A percentile compares a stretch with the other conserved stretches of the same genome.
Evolutionary conservation across 2,797 vertebrate genomes (phyloP).

Genomic region (Limosa lapponica): DNA sequence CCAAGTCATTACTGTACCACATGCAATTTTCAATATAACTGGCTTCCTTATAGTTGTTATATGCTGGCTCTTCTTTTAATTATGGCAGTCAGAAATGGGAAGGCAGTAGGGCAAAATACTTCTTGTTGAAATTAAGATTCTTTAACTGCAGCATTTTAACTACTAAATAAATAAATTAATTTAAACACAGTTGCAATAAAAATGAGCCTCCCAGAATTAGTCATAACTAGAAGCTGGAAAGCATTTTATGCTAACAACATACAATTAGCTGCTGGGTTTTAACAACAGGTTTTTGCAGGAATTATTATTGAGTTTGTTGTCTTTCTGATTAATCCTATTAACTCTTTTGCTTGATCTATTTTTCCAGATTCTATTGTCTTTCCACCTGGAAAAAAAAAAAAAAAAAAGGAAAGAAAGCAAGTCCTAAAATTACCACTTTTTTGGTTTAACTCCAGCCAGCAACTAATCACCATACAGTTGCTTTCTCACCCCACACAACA

Average conservation of each 20-base stretch:
- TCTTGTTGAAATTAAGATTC: not conserved
- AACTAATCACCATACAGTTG: not conserved
- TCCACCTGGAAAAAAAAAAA: not conserved
- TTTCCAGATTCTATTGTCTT: not conserved
- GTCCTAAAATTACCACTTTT: not conserved
- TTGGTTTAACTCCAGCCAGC: not conserved
- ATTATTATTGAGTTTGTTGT: slow-evolving; percentile 6
- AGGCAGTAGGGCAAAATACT: not conserved
- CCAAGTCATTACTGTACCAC: not conserved
- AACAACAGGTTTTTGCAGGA: slow-evolving; percentile 3
- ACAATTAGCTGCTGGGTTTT: slow-evolving; percentile 17
- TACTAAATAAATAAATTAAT: slow-evolving; percentile 31
- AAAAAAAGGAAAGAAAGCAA: not conserved
- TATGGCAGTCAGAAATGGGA: not conserved
- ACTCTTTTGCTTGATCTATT: not conserved
- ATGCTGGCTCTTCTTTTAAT: not conserved
- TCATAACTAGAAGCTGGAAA: slow-evolving; percentile 20
- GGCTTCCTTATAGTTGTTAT: not conserved
- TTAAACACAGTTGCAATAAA: slow-evolving; percentile 10
- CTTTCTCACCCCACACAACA: not conserved
- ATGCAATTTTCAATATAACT: not conserved
- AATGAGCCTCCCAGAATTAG: slow-evolving; percentile 16
- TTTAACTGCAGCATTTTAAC: slow-evolving; percentile 18
- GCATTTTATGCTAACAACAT: not conserved
- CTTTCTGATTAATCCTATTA: slow-evolving; percentile 2